These are phyloP conservation scores for Coendou prehensilis DNA, from an alignment of 2,797 vertebrate species.

Conservation along the genomic window DNA sequence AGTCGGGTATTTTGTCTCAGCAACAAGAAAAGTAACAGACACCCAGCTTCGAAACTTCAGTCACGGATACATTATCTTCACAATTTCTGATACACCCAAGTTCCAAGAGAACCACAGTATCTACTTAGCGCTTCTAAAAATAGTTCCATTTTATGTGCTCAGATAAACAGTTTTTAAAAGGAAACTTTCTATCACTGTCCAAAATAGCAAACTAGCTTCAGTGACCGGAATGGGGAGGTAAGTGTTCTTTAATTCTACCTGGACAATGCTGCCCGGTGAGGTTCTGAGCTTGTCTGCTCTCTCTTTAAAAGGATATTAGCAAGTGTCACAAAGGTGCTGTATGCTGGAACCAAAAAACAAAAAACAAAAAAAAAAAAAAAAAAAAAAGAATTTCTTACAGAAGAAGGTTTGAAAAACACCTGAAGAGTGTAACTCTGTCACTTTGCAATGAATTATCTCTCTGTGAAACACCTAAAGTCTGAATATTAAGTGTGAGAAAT, in stretches of 20 bases:
- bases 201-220: conserved; percentile 44
- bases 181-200: conserved; percentile 15
- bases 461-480: not conserved
- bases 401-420: not conserved
- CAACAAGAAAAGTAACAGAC: not conserved
- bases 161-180: conserved; percentile 29
- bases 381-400: not conserved
- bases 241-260: not conserved
- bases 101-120: not conserved
- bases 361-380: not conserved
- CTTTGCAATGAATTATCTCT: not conserved
- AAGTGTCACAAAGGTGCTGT: not conserved
- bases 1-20: no score
- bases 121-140: not conserved
- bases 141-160: conserved; percentile 25
- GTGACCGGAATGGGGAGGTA: not conserved
- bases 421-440: not conserved
- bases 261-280: not conserved
- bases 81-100: not conserved
- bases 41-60: not conserved
- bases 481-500: not conserved
- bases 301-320: not conserved
- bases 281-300: not conserved
- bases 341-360: not conserved
- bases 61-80: not conserved